Percentiles rank a stretch among this genome's conserved stretches.
Conservation (phyloP, 2,797 vertebrate genomes). For the Phyllotis vaccarum region DNA sequence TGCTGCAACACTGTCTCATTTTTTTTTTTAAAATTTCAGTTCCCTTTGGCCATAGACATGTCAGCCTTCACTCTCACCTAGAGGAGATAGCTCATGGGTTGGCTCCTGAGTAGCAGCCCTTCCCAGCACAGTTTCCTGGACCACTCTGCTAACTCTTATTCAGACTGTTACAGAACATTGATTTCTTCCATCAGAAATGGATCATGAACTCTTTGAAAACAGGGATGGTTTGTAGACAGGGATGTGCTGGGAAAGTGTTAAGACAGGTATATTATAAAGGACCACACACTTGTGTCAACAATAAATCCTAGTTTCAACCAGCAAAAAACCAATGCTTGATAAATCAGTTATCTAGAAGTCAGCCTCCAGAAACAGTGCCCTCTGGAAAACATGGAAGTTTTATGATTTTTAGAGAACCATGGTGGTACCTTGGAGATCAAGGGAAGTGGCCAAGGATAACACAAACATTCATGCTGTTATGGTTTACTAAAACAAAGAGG, state of each 20-base stretch:
- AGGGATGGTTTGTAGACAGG: background rate
- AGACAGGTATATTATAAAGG: fast-evolving
- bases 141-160: background rate
- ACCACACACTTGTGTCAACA: fast-evolving
- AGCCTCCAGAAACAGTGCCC: background rate
- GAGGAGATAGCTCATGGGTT: background rate
- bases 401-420: background rate
- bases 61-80: fast-evolving
- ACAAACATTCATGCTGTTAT: background rate
- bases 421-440: background rate
- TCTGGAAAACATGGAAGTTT: background rate
- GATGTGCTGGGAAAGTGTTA: fast-evolving
- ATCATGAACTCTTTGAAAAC: background rate
- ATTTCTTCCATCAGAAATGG: fast-evolving
- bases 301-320: background rate
- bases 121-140: background rate
- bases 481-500: background rate
- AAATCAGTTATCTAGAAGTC: background rate
- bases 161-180: fast-evolving
- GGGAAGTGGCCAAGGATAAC: background rate
- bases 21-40: background rate
- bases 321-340: background rate
- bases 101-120: background rate
- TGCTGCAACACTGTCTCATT: background rate
- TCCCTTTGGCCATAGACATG: background rate